A percentile compares a stretch with the other conserved stretches of the same genome.
These are phyloP conservation scores for Ispidina picta DNA, from an alignment of 2,797 vertebrate species.

Conservation along the genomic window DNA sequence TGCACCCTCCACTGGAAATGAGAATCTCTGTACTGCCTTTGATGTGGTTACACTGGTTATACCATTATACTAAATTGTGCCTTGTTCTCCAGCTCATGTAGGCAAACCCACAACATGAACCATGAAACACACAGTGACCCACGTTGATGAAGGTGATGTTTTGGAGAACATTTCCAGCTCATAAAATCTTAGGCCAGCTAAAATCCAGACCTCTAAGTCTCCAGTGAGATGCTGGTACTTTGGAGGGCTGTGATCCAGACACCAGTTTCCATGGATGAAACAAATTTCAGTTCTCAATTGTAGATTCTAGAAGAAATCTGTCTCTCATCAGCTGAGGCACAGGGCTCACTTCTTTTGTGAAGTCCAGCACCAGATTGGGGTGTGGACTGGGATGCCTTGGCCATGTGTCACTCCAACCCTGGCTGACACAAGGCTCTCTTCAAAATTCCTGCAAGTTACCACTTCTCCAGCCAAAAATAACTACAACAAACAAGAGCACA, in stretches of 20 bases:
- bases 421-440: not conserved
- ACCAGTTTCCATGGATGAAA: not conserved
- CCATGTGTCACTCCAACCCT: not conserved
- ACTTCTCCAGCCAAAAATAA: not conserved
- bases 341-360: not conserved
- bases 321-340: not conserved
- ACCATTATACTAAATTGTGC: not conserved
- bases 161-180: not conserved
- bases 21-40: not conserved
- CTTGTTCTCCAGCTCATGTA: not conserved
- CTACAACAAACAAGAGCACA: not conserved
- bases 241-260: not conserved
- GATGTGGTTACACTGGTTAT: slow-evolving; percentile 16
- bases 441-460: not conserved
- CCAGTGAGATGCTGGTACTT: not conserved
- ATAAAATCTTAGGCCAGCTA: not conserved
- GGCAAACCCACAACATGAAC: not conserved
- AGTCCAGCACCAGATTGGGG: not conserved
- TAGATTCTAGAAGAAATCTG: not conserved
- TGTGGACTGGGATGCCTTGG: not conserved
- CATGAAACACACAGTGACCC: not conserved
- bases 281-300: not conserved
- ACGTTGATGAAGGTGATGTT: fast-evolving
- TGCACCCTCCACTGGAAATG: not conserved
- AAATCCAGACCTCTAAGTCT: not conserved